A percentile compares a stretch with the other conserved stretches of the same genome.
phyloP scores from a whole-genome alignment of 2,888 invertebrate genomes.

The Tanytarsus gracilentus region DNA sequence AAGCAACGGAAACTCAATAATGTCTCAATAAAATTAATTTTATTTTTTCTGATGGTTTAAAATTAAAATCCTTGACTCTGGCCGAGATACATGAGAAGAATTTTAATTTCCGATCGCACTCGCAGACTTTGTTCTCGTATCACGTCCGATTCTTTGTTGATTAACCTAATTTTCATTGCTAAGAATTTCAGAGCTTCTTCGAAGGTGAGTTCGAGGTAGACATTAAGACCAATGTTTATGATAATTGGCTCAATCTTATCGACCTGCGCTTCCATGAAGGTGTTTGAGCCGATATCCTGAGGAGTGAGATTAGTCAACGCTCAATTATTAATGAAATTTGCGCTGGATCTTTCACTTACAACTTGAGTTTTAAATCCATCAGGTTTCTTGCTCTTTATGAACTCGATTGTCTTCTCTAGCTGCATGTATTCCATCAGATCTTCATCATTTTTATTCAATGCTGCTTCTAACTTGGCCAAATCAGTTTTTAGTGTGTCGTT shows the following conservation, averaged over 20 bases:
- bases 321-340: too few relatives aligned
- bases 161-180: conserved; percentile 56
- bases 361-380: conserved; percentile 58
- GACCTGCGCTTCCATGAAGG: conserved; percentile 70
- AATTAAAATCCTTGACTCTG: conserved; percentile 46
- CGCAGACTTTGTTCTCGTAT: conserved; percentile 57
- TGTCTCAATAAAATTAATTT: background rate
- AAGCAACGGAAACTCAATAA: background rate
- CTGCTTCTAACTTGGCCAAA: conserved; percentile 50
- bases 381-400: conserved; percentile 49
- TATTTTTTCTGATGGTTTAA: background rate
- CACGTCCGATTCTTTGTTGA: conserved; percentile 53
- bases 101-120: conserved; percentile 69
- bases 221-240: conserved; percentile 65
- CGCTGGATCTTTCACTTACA: too few relatives aligned
- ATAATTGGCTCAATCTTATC: conserved; percentile 56
- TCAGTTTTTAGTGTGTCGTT: conserved; percentile 69
- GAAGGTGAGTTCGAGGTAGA: conserved; percentile 62
- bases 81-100: conserved; percentile 60
- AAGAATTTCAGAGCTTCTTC: conserved; percentile 64
- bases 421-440: conserved; percentile 66
- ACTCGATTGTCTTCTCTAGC: conserved; percentile 59
- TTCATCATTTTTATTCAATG: conserved; percentile 53
- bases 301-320: too few relatives aligned
- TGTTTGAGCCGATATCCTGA: conserved; percentile 77